Evolutionary conservation across 2,113 vertebrate genomes (phyloP).

Genomic region (Egretta garzetta): DNA sequence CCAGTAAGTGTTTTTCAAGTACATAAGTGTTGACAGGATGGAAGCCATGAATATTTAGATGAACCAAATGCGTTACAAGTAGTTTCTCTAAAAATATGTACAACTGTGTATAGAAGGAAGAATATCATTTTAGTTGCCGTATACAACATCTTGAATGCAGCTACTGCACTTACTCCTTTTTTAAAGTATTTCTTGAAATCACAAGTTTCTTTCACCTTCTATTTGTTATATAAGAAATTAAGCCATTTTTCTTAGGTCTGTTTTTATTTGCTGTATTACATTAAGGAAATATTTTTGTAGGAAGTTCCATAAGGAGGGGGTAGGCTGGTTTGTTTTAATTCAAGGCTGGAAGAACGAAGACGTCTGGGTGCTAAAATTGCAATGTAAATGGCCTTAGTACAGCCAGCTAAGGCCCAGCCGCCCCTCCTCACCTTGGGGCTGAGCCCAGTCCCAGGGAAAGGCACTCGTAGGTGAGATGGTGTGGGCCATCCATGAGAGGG

Average conservation of each 20-base stretch:
- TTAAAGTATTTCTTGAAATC: neutral
- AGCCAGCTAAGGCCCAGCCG: neutral
- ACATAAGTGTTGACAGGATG: neutral
- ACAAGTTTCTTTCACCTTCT: neutral
- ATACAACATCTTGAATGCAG: neutral
- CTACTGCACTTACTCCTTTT: neutral
- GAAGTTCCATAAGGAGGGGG: neutral
- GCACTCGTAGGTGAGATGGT: rapidly evolving
- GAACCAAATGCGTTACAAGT: neutral
- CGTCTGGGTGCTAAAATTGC: neutral
- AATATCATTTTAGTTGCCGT: neutral
- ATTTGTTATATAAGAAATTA: neutral
- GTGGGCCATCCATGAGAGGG: neutral
- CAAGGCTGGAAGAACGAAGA: neutral
- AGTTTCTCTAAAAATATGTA: neutral
- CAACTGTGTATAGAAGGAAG: neutral
- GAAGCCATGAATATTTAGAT: neutral
- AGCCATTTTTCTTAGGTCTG: neutral
- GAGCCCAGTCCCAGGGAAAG: neutral
- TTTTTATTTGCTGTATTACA: neutral
- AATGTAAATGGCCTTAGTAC: neutral
- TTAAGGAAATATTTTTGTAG: neutral
- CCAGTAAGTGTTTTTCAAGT: rapidly evolving
- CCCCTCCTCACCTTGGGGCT: rapidly evolving
- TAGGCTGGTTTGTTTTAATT: neutral